Percentiles rank a stretch among this genome's conserved stretches.
Evolutionary conservation across 2,888 invertebrate species (phyloP).

Genomic region (Hydroisotoma schaefferi): DNA sequence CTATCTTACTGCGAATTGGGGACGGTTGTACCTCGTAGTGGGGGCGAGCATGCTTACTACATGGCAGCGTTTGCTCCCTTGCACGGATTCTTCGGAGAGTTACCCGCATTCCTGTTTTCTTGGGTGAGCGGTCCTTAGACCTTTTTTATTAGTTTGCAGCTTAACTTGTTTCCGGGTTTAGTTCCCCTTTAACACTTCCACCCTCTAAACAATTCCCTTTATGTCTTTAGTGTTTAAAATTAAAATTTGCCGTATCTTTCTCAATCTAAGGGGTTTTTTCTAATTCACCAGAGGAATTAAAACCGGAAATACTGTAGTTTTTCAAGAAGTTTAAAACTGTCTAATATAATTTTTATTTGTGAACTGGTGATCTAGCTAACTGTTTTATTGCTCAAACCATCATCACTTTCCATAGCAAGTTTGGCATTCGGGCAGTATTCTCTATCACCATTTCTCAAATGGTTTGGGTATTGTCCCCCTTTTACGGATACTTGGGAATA

Average conservation of each 20-base stretch:
- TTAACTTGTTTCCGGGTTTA: no score
- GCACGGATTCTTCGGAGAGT: conserved; percentile 60
- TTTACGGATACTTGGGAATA: conserved; percentile 25
- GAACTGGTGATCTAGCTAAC: no score
- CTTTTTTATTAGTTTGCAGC: no score
- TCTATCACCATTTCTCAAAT: conserved; percentile 59
- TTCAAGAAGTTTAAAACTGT: no score
- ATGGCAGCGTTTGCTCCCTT: conserved; percentile 75
- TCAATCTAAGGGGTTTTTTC: no score
- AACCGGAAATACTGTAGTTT: background rate
- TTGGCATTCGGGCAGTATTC: conserved; percentile 90
- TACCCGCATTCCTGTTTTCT: conserved; percentile 83
- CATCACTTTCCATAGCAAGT: conserved; percentile 91
- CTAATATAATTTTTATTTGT: background rate
- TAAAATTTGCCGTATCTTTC: no score
- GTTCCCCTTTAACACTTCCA: no score
- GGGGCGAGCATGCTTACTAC: conserved; percentile 58
- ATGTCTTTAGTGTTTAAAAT: no score
- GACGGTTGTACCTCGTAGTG: conserved; percentile 92
- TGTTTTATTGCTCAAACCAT: conserved; percentile 85
- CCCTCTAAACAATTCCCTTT: no score
- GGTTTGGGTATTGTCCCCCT: conserved; percentile 24
- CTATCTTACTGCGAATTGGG: conserved; percentile 90
- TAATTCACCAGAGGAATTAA: no score
- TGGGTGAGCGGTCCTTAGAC: conserved; percentile 36